These are phyloP conservation scores for Azorinus chamasolen DNA, from an alignment of 2,888 invertebrate genomes.

Conservation along the genomic window DNA sequence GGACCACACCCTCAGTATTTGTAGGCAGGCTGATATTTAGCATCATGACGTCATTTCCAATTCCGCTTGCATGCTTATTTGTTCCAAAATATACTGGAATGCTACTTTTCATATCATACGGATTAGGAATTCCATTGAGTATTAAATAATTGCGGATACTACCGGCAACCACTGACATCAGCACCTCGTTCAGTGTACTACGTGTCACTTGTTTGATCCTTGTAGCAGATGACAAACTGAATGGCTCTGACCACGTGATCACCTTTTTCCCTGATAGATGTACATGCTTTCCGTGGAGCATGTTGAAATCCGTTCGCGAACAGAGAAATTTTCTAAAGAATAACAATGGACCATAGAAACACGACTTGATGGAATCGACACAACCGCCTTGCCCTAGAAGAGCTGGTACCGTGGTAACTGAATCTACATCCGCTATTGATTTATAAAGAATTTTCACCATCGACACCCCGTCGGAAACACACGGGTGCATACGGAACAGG, in stretches of 20 bases:
- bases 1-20: conserved; percentile 88
- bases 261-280: conserved; percentile 82
- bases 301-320: conserved; percentile 86
- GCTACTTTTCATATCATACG: conserved; percentile 87
- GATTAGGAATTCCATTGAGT: conserved; percentile 87
- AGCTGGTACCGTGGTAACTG: conserved; percentile 75
- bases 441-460: conserved; percentile 86
- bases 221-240: conserved; percentile 86
- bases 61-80: conserved; percentile 47
- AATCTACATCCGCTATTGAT: conserved; percentile 82
- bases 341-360: conserved; percentile 87
- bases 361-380: conserved; percentile 83
- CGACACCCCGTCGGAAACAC: conserved; percentile 88
- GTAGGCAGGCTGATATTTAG: conserved; percentile 87
- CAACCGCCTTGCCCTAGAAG: conserved; percentile 57
- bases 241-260: conserved; percentile 87
- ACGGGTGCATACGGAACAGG: conserved; percentile 87
- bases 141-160: conserved; percentile 87
- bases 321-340: conserved; percentile 87
- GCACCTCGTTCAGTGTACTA: conserved; percentile 88
- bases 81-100: conserved; percentile 81
- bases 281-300: conserved; percentile 84
- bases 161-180: conserved; percentile 88
- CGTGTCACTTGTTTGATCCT: conserved; percentile 88
- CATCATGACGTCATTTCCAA: conserved; percentile 76